Base-by-base conservation (phyloP, 2,113 vertebrate species). In the Entosphenus tridentatus region DNA sequence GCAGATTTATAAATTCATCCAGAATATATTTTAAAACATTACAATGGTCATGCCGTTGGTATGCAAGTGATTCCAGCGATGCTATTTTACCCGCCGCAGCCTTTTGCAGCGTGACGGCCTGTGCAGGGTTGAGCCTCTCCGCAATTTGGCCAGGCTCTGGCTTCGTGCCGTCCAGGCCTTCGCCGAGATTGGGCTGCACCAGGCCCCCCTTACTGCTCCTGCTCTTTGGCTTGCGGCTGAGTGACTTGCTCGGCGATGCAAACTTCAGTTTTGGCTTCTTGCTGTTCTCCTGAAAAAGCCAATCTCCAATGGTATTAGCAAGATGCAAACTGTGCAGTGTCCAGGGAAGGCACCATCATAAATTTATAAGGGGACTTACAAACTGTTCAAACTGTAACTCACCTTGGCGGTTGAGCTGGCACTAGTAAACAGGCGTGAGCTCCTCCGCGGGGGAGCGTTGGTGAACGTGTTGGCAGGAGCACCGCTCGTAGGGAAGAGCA, bases 261-360 rank as follows among this genome's bases (percentile, higher is more conserved):
- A 96, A 98, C 83, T 98, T 98, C 92, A 96, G 95, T 84, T 98
- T 98, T 75, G 96, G 76, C 77, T 98, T 98, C 82, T 98, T 98
- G 74, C 91, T 98, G 76, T 96, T 98, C 75, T 96, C 92, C 93
- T 98, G 76, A 72, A 73, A 68, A 39, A 68, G 70, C 8, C 62
- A 65, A 39, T 39, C 39, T 39, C 39, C 39, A 39, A 39, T 39
- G 39, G 39, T 39, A 39, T 39, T 39, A 69, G 18, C n/a, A 69
- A n/a, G 55, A 39, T 69, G 17, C 14, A 55, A 55, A 55, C 17
- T 39, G 8, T n/a, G 54, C n/a, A 18, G n/a, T 68, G 54, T 69
- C 39, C 39, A 39, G 39, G 39, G 39, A 39, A 39, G 39, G 5
- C 39, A 39, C 39, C 39, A 39, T 39, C 3, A 39, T 39, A 7